Percentiles rank a stretch among this genome's conserved stretches.
Conservation (phyloP, 2,888 invertebrate species). For the Phania funesta region DNA sequence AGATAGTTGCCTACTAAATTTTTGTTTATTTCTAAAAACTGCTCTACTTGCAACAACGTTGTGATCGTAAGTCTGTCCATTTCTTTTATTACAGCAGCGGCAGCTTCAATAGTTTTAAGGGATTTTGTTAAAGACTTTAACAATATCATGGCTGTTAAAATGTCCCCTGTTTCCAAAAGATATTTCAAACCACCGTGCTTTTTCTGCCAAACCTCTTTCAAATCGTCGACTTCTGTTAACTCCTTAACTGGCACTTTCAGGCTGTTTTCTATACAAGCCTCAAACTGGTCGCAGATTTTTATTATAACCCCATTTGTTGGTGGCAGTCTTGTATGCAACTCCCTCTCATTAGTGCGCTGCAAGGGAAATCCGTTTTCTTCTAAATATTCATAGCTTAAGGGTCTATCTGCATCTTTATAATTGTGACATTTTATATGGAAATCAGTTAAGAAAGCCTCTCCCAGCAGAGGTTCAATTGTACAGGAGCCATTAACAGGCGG, state of each 20-base stretch:
- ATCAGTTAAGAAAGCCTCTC: constrained; percentile 68
- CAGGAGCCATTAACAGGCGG: constrained; percentile 68
- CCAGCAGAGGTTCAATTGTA: constrained; percentile 56
- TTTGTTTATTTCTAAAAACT: constrained; percentile 56
- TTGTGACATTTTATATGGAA: constrained; percentile 68
- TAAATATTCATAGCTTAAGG: constrained; percentile 67
- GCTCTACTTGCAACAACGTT: constrained; percentile 68
- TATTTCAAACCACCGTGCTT: constrained; percentile 38
- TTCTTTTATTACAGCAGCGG: constrained; percentile 26
- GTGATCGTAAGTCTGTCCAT: constrained; percentile 41
- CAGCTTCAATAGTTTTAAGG: constrained; percentile 7
- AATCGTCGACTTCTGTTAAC: constrained; percentile 26
- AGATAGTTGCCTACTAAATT: constrained; percentile 45
- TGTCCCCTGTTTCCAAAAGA: constrained; percentile 59
- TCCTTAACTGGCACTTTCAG: constrained; percentile 57
- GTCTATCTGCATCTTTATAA: constrained; percentile 63
- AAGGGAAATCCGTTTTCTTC: constrained; percentile 59
- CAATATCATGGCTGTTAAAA: constrained; percentile 54
- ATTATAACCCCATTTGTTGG: constrained; percentile 40
- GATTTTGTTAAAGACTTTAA: constrained; percentile 47
- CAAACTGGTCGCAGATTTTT: constrained; percentile 68
- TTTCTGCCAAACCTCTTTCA: constrained; percentile 32
- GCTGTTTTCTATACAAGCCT: constrained; percentile 61
- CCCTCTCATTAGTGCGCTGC: constrained; percentile 62
- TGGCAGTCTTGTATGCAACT: constrained; percentile 44